phyloP scores from a whole-genome alignment of 2,113 vertebrate species.

The Struthidea cinerea region DNA sequence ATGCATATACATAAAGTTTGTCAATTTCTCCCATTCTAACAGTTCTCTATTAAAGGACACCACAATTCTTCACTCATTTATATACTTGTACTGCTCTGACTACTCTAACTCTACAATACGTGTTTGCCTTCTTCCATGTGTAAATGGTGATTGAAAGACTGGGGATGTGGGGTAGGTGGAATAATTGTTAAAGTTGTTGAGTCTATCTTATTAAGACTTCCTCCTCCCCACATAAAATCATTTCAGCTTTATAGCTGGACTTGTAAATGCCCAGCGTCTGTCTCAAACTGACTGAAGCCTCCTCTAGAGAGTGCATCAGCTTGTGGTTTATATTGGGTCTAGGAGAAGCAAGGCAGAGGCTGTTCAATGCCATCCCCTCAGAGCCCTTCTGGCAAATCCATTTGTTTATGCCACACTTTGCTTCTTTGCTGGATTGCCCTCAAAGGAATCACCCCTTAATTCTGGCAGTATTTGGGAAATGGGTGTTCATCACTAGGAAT shows the following conservation, averaged over 20 bases:
- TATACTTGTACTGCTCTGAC: not conserved
- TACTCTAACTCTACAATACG: not conserved
- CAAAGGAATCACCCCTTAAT: not conserved
- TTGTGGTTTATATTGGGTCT: not conserved
- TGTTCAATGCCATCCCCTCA: not conserved
- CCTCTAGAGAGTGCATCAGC: not conserved
- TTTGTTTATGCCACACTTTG: not conserved
- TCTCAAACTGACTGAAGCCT: not conserved
- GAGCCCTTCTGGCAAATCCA: not conserved
- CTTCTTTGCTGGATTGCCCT: not conserved
- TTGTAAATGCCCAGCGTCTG: not conserved
- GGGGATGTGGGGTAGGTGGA: not conserved
- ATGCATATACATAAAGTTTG: not conserved
- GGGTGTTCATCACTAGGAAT: not conserved
- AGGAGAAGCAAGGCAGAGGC: not conserved
- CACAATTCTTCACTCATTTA: not conserved
- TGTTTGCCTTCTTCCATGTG: not conserved
- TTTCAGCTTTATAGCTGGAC: not conserved
- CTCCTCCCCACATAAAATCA: rapidly evolving
- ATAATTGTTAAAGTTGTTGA: not conserved
- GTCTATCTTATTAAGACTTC: not conserved
- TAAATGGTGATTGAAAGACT: not conserved
- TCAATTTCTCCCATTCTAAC: not conserved
- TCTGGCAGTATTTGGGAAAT: not conserved
- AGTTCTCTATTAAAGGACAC: not conserved